Base-by-base conservation (phyloP, 2,113 vertebrate species). In the Glaucidium brasilianum region DNA sequence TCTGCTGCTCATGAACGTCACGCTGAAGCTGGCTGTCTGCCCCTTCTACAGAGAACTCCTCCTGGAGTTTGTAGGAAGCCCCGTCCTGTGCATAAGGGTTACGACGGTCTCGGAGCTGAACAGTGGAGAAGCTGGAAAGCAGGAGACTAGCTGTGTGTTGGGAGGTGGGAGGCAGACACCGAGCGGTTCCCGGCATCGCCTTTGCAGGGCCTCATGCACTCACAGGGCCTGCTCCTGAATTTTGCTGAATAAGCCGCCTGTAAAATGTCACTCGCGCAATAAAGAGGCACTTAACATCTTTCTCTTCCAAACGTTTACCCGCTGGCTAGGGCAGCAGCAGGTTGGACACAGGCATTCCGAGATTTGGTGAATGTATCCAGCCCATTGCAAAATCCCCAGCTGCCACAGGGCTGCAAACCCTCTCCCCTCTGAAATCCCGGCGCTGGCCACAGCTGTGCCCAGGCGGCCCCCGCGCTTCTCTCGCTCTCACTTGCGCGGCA, bases 91-190 rank as follows among this genome's bases (percentile, higher is more conserved):
- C 13, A 2, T 5, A 6, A n/a, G 66, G 41, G 43, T 60, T 64
- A 12, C 2, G 2, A 17, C 5, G 7, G 14, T 12, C 63, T 62
- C 21, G 1, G 55, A 68, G 22, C 0, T 27, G 68, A 86, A 10
- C 29, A 4, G 55, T 1, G 60, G 37, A 32, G 72, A 45, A 55
- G 45, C 37, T 26, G 85, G 15, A 19, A n/a, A 47, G 69, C 6
- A 1, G 35, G 39, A 26, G 49, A 5, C 0, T 1, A 19, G 79
- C 55, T n/a, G 79, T 29, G n/a, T 4, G 0, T 0, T 1, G 26
- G 30, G 43, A 49, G 43, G n/a, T 16, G 32, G 43, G 35, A 88
- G n/a, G 55, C 71, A 56, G 66, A 15, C 6, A 30, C 6, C 1
- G 2, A 34, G 21, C 1, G 16, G 64, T 10, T 62, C 50, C 52